Conservation (phyloP, 2,113 vertebrate genomes). For the Paralichthys olivaceus region DNA sequence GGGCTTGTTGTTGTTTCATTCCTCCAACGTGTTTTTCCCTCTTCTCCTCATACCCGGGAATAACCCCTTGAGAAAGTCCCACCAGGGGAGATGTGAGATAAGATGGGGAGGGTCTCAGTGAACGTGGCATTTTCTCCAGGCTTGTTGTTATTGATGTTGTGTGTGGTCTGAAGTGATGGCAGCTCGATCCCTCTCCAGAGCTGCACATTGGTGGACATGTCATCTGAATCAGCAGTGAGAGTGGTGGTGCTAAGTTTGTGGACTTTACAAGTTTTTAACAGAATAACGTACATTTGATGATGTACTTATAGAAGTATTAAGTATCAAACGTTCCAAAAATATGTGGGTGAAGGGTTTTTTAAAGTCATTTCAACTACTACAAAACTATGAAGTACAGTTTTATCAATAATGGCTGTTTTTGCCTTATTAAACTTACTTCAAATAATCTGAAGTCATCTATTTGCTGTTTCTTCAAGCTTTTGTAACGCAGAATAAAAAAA, state of each 20-base stretch:
- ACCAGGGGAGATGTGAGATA: conserved; percentile 45
- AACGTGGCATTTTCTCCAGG: conserved; percentile 29
- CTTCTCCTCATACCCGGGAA: conserved; percentile 48
- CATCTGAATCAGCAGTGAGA: neutral
- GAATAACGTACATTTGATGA: neutral
- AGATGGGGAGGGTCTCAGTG: conserved; percentile 41
- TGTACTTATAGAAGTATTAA: neutral
- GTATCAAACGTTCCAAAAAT: neutral
- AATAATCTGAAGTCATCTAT: too few species aligned
- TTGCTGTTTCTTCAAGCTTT: too few species aligned
- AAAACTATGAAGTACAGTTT: too few species aligned
- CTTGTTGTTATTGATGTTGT: conserved; percentile 50
- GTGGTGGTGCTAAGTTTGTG: neutral
- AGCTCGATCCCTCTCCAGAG: neutral
- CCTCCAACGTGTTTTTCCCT: conserved; percentile 77
- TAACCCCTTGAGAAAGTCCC: conserved; percentile 58
- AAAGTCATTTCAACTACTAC: too few species aligned
- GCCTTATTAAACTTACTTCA: too few species aligned
- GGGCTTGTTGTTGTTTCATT: conserved; percentile 82
- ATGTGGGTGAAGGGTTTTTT: too few species aligned
- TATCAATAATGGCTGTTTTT: too few species aligned
- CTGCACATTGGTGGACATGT: neutral
- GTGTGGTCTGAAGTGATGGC: conserved; percentile 38
- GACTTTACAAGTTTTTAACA: neutral
- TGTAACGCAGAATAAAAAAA: too few species aligned